A percentile compares a stretch with the other conserved stretches of the same genome.
These are phyloP conservation scores for Abrostola triplasia DNA, from an alignment of 2,888 invertebrate genomes.

Conservation along the genomic window DNA sequence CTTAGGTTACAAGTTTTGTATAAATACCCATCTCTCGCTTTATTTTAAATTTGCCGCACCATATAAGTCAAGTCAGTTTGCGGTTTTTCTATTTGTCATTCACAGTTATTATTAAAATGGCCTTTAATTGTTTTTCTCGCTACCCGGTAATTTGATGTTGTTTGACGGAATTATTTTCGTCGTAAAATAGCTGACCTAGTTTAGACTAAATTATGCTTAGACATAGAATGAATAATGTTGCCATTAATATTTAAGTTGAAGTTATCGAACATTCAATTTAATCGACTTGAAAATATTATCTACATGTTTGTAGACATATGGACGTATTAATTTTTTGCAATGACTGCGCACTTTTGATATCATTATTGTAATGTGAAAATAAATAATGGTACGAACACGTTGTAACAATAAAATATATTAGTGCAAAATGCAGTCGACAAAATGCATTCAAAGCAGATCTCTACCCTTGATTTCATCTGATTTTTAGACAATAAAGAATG, in stretches of 20 bases:
- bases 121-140: conserved; percentile 57
- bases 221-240: conserved; percentile 51
- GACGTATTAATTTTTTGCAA: conserved; percentile 60
- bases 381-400: conserved; percentile 32
- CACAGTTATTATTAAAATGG: conserved; percentile 51
- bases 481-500: conserved; percentile 1
- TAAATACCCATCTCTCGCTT: conserved; percentile 38
- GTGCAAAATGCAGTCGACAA: conserved; percentile 19
- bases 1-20: conserved; percentile 39
- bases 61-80: conserved; percentile 53
- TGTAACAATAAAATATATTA: conserved; percentile 29
- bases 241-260: conserved; percentile 41
- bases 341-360: conserved; percentile 65
- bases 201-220: conserved; percentile 52
- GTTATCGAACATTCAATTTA: conserved; percentile 39
- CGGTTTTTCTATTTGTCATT: conserved; percentile 58
- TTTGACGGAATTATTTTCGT: conserved; percentile 58
- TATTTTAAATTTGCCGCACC: conserved; percentile 50
- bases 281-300: conserved; percentile 44
- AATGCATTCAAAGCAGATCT: conserved; percentile 29
- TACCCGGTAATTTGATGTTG: conserved; percentile 55
- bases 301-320: conserved; percentile 47
- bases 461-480: conserved; percentile 30
- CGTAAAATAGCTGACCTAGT: conserved; percentile 61
- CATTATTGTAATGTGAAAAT: conserved; percentile 33